Evolutionary conservation across 2,113 vertebrate genomes (phyloP), one percentile per base, ranked within the genome.

Genomic region (Apaloderma vittatum): DNA sequence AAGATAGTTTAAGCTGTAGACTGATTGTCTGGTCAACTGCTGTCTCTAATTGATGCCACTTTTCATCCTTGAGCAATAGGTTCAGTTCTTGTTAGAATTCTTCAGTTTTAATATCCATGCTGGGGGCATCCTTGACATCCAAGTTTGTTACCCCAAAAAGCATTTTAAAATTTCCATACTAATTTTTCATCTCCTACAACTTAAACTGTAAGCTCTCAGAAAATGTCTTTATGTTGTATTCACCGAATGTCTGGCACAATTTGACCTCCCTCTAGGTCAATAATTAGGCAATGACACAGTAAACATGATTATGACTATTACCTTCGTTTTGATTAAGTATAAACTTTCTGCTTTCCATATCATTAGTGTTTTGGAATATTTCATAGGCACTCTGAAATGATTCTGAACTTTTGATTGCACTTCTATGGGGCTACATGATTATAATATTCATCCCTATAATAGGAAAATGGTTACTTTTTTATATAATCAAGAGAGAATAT

Each of bases 211-310:
- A 73, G 0, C 8, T 76, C 71, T 58, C n/a, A 40, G 37, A 20
- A 92, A 46, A 34, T 76, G 59, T 7, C 13, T 74, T 68, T 67
- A 24, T 51, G 22, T 65, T 91, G 51, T 40, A 78, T 65, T 94
- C 70, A 61, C 21, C 7, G 37, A 37, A 23, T 1, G 4, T 68
- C 23, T 83, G 40, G 36, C 36, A 86, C 29, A 88, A 85, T 0
- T 40, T 78, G 74, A 85, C 46, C 27, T 36, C 8, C 27, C 76
- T 58, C 66, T 73, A 83, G 54, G 74, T 90, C 75, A 89, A 82
- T 62, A 82, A 87, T 94, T 88, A 94, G 40, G n/a, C 74, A 86
- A 82, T 51, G 62, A 75, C 51, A 89, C 15, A 57, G 70, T 89
- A 89, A 87, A 87, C 40, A 72, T 34, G 19, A 94, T 72, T 86